These are phyloP conservation scores for Ophion slaviceki DNA, from an alignment of 2,888 invertebrate genomes.

Conservation along the genomic window DNA sequence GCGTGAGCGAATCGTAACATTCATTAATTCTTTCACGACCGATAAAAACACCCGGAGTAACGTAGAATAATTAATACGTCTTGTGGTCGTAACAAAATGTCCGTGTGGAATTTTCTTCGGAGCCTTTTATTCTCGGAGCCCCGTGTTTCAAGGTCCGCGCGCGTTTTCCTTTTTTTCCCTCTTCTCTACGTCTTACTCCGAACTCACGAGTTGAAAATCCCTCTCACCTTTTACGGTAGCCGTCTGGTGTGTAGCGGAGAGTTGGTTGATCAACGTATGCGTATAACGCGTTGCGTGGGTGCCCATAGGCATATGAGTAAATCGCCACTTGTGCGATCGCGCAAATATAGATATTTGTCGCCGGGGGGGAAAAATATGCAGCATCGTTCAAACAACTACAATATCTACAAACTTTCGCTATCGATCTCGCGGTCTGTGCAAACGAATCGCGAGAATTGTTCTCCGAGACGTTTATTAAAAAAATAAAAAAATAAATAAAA, in stretches of 20 bases:
- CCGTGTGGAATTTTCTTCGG: constrained; percentile 3
- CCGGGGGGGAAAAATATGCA: too few relatives aligned
- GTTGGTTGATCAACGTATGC: constrained; percentile 20
- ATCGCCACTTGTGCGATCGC: background rate
- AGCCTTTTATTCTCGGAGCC: background rate
- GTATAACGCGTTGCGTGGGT: constrained; percentile 30
- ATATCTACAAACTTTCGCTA: too few relatives aligned
- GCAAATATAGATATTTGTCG: background rate
- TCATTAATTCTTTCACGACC: too few relatives aligned
- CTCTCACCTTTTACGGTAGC: constrained; percentile 54
- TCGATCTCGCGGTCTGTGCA: background rate
- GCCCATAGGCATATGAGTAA: constrained; percentile 2
- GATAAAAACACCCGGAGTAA: too few relatives aligned
- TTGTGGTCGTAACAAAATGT: background rate
- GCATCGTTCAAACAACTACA: too few relatives aligned
- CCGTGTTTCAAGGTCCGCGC: constrained; percentile 13
- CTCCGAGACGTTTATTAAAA: background rate
- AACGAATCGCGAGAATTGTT: background rate
- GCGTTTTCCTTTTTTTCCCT: background rate
- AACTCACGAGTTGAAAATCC: constrained; percentile 23
- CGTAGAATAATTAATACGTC: too few relatives aligned
- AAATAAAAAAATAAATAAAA: background rate
- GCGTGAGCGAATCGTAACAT: too few relatives aligned
- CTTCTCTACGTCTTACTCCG: background rate
- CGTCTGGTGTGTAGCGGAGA: constrained; percentile 8